These are phyloP conservation scores for Megamerina dolium DNA, from an alignment of 2,888 invertebrate genomes.

Conservation along the genomic window DNA sequence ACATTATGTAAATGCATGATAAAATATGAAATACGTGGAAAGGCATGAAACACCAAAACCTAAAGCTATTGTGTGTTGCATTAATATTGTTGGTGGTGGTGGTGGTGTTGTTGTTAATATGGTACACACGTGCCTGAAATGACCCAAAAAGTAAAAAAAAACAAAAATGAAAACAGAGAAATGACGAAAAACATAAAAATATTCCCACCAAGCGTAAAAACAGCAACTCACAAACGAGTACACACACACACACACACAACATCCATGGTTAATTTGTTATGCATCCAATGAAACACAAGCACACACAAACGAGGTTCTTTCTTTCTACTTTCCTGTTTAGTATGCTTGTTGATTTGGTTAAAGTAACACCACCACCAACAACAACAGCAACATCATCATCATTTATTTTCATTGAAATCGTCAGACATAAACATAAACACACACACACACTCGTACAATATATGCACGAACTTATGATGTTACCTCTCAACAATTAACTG, in stretches of 20 bases:
- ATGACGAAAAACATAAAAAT: slow-evolving; percentile 1
- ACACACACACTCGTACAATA: slow-evolving; percentile 15
- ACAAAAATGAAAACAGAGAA: slow-evolving; percentile 1
- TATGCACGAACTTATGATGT: slow-evolving; percentile 8
- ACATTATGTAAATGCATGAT: too few relatives aligned
- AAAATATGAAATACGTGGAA: too few relatives aligned
- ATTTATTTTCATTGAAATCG: slow-evolving; percentile 28
- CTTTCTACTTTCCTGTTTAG: background rate
- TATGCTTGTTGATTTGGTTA: background rate
- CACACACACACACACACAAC: background rate
- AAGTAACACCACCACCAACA: slow-evolving; percentile 6
- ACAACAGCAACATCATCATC: slow-evolving; percentile 9
- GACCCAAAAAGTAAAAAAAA: too few relatives aligned
- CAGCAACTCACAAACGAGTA: background rate
- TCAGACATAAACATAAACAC: slow-evolving; percentile 7
- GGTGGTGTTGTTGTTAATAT: too few relatives aligned
- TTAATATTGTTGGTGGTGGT: too few relatives aligned
- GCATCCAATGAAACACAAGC: background rate
- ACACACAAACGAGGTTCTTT: background rate
- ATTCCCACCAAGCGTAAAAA: background rate
- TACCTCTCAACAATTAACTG: too few relatives aligned
- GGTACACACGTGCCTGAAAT: too few relatives aligned
- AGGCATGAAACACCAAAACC: too few relatives aligned
- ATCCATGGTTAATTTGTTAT: slow-evolving; percentile 4
- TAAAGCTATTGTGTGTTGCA: too few relatives aligned